These are phyloP conservation scores for Amphipyra berbera DNA, from an alignment of 2,888 invertebrate genomes.

Conservation along the genomic window DNA sequence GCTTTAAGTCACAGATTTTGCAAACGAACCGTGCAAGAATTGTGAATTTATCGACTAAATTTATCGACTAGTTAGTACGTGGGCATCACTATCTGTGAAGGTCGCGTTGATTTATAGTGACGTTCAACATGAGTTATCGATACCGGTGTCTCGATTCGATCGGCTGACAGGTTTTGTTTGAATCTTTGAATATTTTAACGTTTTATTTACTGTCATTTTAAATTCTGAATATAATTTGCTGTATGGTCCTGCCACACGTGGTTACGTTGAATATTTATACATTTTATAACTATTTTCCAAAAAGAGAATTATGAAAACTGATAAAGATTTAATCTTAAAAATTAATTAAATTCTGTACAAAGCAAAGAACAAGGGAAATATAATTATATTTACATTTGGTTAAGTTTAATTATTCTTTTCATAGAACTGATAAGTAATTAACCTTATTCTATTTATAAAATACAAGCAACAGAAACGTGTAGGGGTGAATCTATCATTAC, in stretches of 20 bases:
- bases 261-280: constrained; percentile 35
- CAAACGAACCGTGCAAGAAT: constrained; percentile 71
- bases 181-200: constrained; percentile 61
- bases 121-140: constrained; percentile 85
- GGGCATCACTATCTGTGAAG: constrained; percentile 87
- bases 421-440: no score
- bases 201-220: constrained; percentile 55
- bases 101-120: constrained; percentile 86
- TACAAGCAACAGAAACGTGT: no score
- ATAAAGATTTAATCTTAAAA: not conserved
- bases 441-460: no score
- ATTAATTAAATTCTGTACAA: constrained; percentile 4
- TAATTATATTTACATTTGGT: no score
- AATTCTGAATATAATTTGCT: constrained; percentile 54
- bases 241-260: constrained; percentile 21
- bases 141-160: constrained; percentile 72
- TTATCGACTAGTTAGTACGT: constrained; percentile 85
- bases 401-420: no score
- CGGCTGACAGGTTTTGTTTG: constrained; percentile 61
- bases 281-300: constrained; percentile 1
- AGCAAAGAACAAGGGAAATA: not conserved
- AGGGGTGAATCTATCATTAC: no score
- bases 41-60: constrained; percentile 73
- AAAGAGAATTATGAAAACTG: not conserved
- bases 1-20: constrained; percentile 56